A percentile compares a stretch with the other conserved stretches of the same genome.
Conservation (phyloP, 2,888 invertebrate species). For the Asteroscopus sphinx region DNA sequence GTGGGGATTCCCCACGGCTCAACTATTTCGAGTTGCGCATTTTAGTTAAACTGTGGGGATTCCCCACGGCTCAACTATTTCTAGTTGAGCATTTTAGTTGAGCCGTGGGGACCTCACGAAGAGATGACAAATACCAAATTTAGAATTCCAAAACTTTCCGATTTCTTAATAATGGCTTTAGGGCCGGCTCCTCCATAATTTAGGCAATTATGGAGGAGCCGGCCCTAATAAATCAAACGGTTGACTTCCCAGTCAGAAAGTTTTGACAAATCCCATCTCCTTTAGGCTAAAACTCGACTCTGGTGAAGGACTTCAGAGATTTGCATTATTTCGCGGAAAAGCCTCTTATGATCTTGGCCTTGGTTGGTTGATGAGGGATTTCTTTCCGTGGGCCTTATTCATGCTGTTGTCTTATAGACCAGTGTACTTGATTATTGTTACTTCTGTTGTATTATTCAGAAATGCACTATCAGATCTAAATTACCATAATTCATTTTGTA, state of each 20-base stretch:
- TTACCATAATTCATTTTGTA: too few species aligned
- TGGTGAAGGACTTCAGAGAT: slow-evolving; percentile 25
- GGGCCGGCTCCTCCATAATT: too few species aligned
- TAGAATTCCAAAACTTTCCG: slow-evolving; percentile 36
- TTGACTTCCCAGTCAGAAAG: slow-evolving; percentile 22
- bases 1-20: too few species aligned
- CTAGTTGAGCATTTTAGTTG: too few species aligned
- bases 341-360: slow-evolving; percentile 8
- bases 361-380: slow-evolving; percentile 17
- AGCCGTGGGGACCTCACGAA: too few species aligned
- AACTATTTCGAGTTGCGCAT: too few species aligned
- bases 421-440: neutral
- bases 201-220: too few species aligned
- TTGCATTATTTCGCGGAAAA: slow-evolving; percentile 38
- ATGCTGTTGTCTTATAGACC: slow-evolving; percentile 4
- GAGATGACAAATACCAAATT: too few species aligned
- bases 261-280: slow-evolving; percentile 33
- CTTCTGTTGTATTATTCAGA: neutral
- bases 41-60: too few species aligned
- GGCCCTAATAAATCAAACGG: slow-evolving; percentile 42
- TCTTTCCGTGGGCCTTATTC: slow-evolving; percentile 16
- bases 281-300: slow-evolving; percentile 4
- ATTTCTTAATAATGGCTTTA: slow-evolving; percentile 38
- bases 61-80: too few species aligned
- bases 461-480: neutral